Percentiles rank a stretch among this genome's conserved stretches.
phyloP scores from a whole-genome alignment of 1,140 invertebrate genomes.

The Bathynomus jamesi region DNA sequence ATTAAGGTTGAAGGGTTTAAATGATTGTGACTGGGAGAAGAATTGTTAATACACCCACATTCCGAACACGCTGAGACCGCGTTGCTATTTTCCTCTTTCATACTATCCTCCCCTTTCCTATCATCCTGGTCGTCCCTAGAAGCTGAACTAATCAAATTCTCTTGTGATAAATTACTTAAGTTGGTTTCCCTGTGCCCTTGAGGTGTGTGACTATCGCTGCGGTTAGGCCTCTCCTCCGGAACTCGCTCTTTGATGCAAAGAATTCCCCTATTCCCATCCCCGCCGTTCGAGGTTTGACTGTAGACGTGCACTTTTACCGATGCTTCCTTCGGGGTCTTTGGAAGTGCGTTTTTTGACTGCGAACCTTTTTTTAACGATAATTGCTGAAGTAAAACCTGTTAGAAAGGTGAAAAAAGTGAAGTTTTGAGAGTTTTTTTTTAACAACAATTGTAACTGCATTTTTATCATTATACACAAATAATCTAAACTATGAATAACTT shows the following conservation, averaged over 20 bases:
- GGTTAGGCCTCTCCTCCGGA: not conserved
- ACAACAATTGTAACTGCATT: too few species aligned
- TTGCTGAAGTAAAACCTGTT: conserved; percentile 32
- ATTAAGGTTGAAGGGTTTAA: not conserved
- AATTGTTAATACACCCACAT: conserved; percentile 7
- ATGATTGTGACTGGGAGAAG: not conserved
- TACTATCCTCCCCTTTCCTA: conserved; percentile 6
- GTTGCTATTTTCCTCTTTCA: not conserved
- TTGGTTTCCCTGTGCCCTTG: not conserved
- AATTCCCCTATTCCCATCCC: conserved; percentile 27
- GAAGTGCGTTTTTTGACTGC: conserved; percentile 4
- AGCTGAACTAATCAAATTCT: not conserved
- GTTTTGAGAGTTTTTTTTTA: too few species aligned
- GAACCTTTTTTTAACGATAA: conserved; percentile 28
- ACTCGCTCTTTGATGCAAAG: conserved; percentile 20
- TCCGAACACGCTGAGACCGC: conserved; percentile 9
- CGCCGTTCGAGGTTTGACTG: conserved; percentile 17
- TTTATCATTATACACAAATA: not conserved
- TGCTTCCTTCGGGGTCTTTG: conserved; percentile 16
- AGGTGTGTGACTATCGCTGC: not conserved
- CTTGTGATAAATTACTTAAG: not conserved
- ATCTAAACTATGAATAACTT: not conserved
- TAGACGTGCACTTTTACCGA: conserved; percentile 34
- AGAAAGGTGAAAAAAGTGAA: conserved; percentile 1
- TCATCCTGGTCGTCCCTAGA: not conserved